phyloP scores from a whole-genome alignment of 2,113 vertebrate genomes.

The Sander vitreus region DNA sequence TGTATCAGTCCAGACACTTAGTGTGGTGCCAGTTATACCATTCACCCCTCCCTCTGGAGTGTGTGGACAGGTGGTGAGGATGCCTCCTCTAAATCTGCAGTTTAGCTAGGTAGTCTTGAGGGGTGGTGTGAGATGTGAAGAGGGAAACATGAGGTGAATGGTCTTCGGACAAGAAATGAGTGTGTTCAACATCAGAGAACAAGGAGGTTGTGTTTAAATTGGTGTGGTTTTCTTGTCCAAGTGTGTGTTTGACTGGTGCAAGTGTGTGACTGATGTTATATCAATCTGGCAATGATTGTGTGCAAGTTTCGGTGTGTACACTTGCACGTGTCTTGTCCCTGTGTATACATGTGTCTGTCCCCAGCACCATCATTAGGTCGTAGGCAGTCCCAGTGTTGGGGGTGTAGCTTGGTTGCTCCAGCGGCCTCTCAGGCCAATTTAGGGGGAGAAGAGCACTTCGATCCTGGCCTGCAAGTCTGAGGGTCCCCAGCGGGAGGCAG shows the following conservation, averaged over 20 bases:
- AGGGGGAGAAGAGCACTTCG: slow-evolving; percentile 80
- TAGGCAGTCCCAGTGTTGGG: slow-evolving; percentile 67
- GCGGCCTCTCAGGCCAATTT: slow-evolving; percentile 80
- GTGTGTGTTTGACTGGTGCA: slow-evolving; percentile 56
- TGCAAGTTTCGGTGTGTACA: slow-evolving; percentile 41
- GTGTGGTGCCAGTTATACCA: slow-evolving; percentile 67
- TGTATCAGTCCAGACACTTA: slow-evolving; percentile 68
- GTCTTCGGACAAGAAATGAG: slow-evolving; percentile 66
- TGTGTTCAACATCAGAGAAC: slow-evolving; percentile 57
- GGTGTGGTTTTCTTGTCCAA: slow-evolving; percentile 68
- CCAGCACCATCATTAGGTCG: slow-evolving; percentile 76
- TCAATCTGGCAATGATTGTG: slow-evolving; percentile 59
- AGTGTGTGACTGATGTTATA: slow-evolving; percentile 56
- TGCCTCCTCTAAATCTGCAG: slow-evolving; percentile 65
- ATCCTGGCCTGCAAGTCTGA: slow-evolving; percentile 82
- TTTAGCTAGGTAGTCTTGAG: slow-evolving; percentile 57
- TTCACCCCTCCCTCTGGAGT: slow-evolving; percentile 61
- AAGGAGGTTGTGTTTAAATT: slow-evolving; percentile 62
- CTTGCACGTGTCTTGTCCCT: background rate
- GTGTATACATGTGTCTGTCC: slow-evolving; percentile 28
- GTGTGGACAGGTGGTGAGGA: slow-evolving; percentile 48
- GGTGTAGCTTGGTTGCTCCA: slow-evolving; percentile 67
- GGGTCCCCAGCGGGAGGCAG: slow-evolving; percentile 87
- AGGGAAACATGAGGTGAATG: slow-evolving; percentile 71
- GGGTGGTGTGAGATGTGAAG: slow-evolving; percentile 60